These are phyloP conservation scores for Acyrthosiphon pisum DNA, from an alignment of 1,140 invertebrate species.

Conservation along the genomic window DNA sequence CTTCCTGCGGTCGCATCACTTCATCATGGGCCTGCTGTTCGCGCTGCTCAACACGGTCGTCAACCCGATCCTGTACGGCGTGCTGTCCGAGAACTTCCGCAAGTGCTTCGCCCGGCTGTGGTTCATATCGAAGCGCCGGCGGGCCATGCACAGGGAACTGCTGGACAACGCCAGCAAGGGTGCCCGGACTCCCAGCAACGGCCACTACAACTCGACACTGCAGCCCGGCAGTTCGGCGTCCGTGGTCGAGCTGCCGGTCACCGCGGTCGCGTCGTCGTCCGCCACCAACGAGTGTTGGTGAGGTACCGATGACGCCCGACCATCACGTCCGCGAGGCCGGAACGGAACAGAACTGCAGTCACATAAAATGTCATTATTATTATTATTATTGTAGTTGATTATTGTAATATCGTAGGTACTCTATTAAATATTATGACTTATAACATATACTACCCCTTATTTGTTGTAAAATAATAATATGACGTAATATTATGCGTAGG, in stretches of 20 bases:
- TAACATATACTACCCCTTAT: no score
- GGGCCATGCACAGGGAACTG: conserved; percentile 45
- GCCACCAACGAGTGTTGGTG: conserved; percentile 44
- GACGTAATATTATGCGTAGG: no score
- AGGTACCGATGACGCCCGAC: background rate
- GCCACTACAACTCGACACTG: conserved; percentile 5
- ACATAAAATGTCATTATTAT: no score
- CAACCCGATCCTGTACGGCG: conserved; percentile 81
- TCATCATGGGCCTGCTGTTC: conserved; percentile 68
- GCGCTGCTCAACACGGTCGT: conserved; percentile 77
- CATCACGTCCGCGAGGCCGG: no score
- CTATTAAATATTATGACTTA: no score
- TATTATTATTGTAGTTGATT: no score
- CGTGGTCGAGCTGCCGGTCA: conserved; percentile 40
- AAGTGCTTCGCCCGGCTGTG: conserved; percentile 66
- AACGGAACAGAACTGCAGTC: no score
- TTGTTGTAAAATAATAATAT: no score
- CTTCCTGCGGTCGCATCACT: conserved; percentile 67
- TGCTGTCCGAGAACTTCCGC: conserved; percentile 79
- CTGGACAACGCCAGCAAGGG: conserved; percentile 51
- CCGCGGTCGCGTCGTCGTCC: conserved; percentile 11
- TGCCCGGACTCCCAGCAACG: conserved; percentile 36
- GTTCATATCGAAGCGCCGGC: conserved; percentile 59
- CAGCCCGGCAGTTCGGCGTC: conserved; percentile 39
- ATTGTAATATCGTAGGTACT: no score